Base-by-base conservation (phyloP, 64 coral and sea anemone species). In the Pocillopora verrucosa region DNA sequence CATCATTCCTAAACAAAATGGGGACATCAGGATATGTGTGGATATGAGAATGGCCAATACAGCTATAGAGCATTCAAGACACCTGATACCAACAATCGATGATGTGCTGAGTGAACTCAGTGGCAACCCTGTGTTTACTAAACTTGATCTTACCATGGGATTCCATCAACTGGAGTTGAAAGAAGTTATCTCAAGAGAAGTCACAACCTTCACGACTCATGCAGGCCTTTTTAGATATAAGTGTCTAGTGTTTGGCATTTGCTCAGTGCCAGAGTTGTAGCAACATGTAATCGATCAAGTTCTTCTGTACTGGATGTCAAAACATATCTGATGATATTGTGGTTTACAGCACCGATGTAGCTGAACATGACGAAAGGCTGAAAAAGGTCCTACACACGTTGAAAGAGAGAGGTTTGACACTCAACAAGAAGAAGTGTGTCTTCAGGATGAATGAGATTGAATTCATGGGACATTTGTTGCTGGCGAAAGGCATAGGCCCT, bases 21-120 rank as follows among this genome's bases (percentile, higher is more conserved):
- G 58, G 20, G 80, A 76, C 0, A 25, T 85, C 3, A 11, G 58
- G 1, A 59, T 91, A 2, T 85, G 72, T 75, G 83, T 92, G 11
- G 83, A 92, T 57, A 92, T 92, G 75, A 85, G 89, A 86, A 16
- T n/a, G 34, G 78, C 73, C 26, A 87, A 73, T 34, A n/a, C 9
- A 17, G 62, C 90, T 1, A 59, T 92, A 10, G 56, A 65, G n/a
- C n/a, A 74, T 20, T 76, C 86, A 56, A 36, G 62, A 11, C 63
- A 80, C n/a, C 83, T 76, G 70, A 87, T 79, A 2, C 60, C 74
- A 17, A 87, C 72, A 3, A 81, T 85, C 25, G 89, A 91, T 24
- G 70, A 85, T 5, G 65, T 84, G 1, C 10, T 84, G n/a, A 26
- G 61, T 2, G 70, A 76, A 16, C 16, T 85, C 51, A 69, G 85